Evolutionary conservation across 2,888 invertebrate species (phyloP), one percentile per base, ranked within the genome.

Genomic region (Caenorhabditis sp.): DNA sequence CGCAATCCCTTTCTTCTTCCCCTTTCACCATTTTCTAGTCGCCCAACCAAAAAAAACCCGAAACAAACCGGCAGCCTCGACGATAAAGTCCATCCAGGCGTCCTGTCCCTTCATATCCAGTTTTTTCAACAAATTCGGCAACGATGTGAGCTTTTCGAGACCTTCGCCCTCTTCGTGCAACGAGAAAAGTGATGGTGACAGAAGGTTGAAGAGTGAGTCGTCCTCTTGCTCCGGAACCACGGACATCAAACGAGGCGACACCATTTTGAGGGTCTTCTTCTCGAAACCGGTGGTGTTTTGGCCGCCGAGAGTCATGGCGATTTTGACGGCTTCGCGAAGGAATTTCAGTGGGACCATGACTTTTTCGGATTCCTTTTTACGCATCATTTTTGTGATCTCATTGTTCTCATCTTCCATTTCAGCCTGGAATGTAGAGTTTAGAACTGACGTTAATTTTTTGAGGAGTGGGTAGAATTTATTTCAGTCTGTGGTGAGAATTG

Each of bases 141-240:
- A 76, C 38, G 83, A 84, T 43, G 81, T 70, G 57, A 79, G 70
- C 57, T 83, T 79, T 62, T 86, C 86, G 21, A 82, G 25, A 5
- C 76, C 80, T 38, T 72, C 63, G n/a, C 86, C 85, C 4, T 84
- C 81, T 36, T 84, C 81, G 64, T 86, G 86, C 54, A 86, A 80
- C 10, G 84, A 84, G 70, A 86, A 83, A 7, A 86, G 74, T 0
- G 86, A 86, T 49, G 86, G 86, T 8, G 86, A 86, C 26, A 86
- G 71, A 0, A 86, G 70, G 57, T 82, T 82, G 67, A 84, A 63
- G 66, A 78, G 43, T 43, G 57, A 27, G 12, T 81, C 82, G n/a
- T 76, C 78, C 21, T 83, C 83, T 25, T 84, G 79, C 21, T 85
- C 86, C 10, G 85, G 84, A 36, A 85, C 80, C 23, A 86, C 71